A percentile compares a stretch with the other conserved stretches of the same genome.
Conservation (phyloP, 2,888 invertebrate species). For the Scrobipalpa costella region DNA sequence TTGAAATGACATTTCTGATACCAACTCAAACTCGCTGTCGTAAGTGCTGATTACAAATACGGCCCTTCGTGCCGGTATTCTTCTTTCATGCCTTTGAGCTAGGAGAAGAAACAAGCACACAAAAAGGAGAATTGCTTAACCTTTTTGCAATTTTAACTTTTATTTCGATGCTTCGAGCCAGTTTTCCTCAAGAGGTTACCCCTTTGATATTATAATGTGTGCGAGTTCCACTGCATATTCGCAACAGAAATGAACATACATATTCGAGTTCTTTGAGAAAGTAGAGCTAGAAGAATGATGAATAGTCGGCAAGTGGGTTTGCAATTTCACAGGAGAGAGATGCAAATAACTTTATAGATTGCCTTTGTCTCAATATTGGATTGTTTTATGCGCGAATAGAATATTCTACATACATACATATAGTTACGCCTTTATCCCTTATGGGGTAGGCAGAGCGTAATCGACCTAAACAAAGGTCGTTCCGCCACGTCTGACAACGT, state of each 20-base stretch:
- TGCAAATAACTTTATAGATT: slow-evolving; percentile 6
- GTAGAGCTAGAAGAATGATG: slow-evolving; percentile 6
- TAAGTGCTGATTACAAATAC: too few relatives aligned
- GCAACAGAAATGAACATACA: slow-evolving; percentile 6
- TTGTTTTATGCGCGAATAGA: not conserved
- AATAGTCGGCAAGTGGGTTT: slow-evolving; percentile 3
- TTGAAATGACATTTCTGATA: too few relatives aligned
- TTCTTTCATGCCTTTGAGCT: not conserved
- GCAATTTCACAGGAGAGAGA: not conserved
- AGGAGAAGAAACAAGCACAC: not conserved
- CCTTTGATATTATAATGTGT: slow-evolving; percentile 10
- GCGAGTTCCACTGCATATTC: slow-evolving; percentile 10
- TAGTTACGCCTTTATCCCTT: too few relatives aligned
- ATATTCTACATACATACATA: too few relatives aligned
- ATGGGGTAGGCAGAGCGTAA: too few relatives aligned
- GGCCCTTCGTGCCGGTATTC: not conserved
- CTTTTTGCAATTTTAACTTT: slow-evolving; percentile 8
- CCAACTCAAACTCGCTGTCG: too few relatives aligned
- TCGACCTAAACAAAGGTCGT: too few relatives aligned
- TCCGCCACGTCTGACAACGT: too few relatives aligned
- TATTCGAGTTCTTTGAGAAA: slow-evolving; percentile 9
- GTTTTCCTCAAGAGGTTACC: slow-evolving; percentile 4
- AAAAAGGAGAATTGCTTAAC: not conserved
- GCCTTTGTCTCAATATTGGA: not conserved
- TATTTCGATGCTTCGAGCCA: not conserved